These are phyloP conservation scores for Drosophila prostipennis DNA, from an alignment of 2,888 invertebrate genomes.

Conservation along the genomic window DNA sequence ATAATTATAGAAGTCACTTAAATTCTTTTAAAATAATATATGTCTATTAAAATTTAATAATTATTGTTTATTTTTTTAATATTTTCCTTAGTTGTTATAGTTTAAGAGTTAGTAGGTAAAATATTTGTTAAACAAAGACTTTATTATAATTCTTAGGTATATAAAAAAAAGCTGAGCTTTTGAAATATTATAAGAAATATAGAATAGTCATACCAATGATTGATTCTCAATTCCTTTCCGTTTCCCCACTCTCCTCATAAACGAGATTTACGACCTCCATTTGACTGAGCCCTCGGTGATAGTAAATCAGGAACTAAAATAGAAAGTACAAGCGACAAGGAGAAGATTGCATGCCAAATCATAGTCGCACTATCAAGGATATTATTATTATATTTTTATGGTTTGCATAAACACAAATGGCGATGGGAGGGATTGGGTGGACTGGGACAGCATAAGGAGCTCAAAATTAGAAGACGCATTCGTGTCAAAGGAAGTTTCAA, in stretches of 20 bases:
- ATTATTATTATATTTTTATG: constrained; percentile 29
- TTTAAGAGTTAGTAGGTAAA: too few relatives aligned
- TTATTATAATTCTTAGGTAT: too few relatives aligned
- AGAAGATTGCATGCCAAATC: constrained; percentile 61
- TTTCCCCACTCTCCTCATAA: neutral
- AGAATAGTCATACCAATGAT: neutral
- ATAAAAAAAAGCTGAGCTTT: too few relatives aligned
- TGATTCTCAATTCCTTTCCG: neutral
- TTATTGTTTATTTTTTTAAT: too few relatives aligned
- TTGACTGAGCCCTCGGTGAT: constrained; percentile 10
- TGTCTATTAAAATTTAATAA: too few relatives aligned
- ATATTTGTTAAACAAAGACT: too few relatives aligned
- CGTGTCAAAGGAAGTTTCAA: constrained; percentile 75
- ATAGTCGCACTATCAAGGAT: constrained; percentile 45
- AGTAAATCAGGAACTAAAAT: constrained; percentile 38
- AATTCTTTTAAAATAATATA: too few relatives aligned
- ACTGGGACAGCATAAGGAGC: constrained; percentile 61
- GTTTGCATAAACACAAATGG: constrained; percentile 28
- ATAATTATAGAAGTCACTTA: too few relatives aligned
- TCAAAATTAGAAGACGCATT: constrained; percentile 59
- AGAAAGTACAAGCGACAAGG: constrained; percentile 47
- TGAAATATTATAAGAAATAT: too few relatives aligned
- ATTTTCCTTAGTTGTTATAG: too few relatives aligned
- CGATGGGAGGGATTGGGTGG: constrained; percentile 17
- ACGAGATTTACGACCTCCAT: constrained; percentile 26